Evolutionary conservation across 2,888 invertebrate species (phyloP).

Genomic region (Philereme transversata): DNA sequence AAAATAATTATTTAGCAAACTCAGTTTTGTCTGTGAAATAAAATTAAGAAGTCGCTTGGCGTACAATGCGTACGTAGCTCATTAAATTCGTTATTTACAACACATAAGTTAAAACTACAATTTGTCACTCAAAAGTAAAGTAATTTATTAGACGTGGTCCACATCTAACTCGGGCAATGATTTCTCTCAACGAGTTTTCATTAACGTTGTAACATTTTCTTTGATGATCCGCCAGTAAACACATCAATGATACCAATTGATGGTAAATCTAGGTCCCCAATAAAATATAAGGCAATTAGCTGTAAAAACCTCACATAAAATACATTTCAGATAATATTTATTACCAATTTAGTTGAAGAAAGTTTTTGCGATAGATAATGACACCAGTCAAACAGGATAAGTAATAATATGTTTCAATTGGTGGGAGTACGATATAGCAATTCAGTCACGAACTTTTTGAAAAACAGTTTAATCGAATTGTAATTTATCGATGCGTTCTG

Average conservation of each 20-base stretch:
- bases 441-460: constrained; percentile 37
- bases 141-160: constrained; percentile 33
- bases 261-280: constrained; percentile 36
- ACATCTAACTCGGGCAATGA: constrained; percentile 37
- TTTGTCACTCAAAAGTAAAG: constrained; percentile 27
- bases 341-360: constrained; percentile 40
- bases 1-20: background rate
- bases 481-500: constrained; percentile 6
- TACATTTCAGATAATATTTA: constrained; percentile 38
- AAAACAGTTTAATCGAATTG: constrained; percentile 2
- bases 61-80: constrained; percentile 7
- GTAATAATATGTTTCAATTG: constrained; percentile 31
- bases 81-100: constrained; percentile 25
- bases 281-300: constrained; percentile 36
- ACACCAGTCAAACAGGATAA: constrained; percentile 40
- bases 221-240: constrained; percentile 33
- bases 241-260: constrained; percentile 31
- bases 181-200: constrained; percentile 36
- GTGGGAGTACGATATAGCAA: constrained; percentile 16
- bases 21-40: background rate
- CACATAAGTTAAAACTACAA: constrained; percentile 23
- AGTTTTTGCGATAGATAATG: constrained; percentile 41
- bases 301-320: constrained; percentile 29
- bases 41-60: background rate
- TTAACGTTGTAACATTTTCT: constrained; percentile 35